Conservation (phyloP, 2,113 vertebrate species). For the Meles meles region DNA sequence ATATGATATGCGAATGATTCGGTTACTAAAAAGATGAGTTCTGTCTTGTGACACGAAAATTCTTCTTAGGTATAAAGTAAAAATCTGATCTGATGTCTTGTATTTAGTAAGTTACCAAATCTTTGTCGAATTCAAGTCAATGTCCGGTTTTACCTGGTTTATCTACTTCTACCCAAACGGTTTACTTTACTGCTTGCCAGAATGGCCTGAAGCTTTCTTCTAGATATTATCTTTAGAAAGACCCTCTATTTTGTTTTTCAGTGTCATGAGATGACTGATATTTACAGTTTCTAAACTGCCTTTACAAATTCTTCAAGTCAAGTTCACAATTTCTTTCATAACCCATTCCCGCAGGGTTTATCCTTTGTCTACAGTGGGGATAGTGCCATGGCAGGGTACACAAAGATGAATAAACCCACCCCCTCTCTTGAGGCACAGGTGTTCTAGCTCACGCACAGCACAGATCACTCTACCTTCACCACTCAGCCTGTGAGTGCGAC, state of each 20-base stretch:
- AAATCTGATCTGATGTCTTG: background rate
- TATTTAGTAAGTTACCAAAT: background rate
- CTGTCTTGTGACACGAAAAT: background rate
- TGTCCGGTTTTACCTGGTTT: background rate
- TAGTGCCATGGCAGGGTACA: background rate
- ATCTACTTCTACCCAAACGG: background rate
- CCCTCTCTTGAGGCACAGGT: background rate
- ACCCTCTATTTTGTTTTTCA: background rate
- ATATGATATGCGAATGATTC: background rate
- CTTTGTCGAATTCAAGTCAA: background rate
- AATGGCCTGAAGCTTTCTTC: background rate
- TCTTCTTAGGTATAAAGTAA: background rate
- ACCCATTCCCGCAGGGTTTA: background rate
- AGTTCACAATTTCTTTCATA: background rate
- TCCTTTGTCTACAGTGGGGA: background rate
- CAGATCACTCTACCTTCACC: fast-evolving
- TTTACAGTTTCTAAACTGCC: background rate
- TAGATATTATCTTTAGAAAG: background rate
- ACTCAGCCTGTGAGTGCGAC: background rate
- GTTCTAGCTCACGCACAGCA: background rate
- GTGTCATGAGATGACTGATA: background rate
- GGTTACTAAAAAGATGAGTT: background rate
- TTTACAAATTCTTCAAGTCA: background rate
- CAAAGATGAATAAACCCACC: background rate
- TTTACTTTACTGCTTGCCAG: background rate